These are phyloP conservation scores for Halcyon leucocephala DNA, from an alignment of 2,797 vertebrate species.

Conservation along the genomic window DNA sequence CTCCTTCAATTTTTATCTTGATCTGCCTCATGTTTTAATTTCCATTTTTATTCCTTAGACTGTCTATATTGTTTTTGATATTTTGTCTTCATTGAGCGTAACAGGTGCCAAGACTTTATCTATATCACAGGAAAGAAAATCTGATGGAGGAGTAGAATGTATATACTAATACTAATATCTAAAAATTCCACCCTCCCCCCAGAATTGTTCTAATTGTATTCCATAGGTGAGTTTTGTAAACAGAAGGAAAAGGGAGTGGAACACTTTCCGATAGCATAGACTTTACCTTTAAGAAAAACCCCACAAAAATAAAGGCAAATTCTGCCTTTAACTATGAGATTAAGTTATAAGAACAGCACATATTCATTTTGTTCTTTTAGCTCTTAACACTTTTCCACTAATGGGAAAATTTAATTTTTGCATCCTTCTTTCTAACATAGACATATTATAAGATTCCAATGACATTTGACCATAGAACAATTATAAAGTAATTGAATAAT, in stretches of 20 bases:
- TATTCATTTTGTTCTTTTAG: neutral
- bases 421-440: neutral
- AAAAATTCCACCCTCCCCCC: neutral
- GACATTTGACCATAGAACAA: neutral
- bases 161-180: neutral
- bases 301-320: neutral
- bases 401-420: neutral
- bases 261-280: neutral
- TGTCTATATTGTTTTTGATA: neutral
- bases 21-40: neutral
- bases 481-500: neutral
- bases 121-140: neutral
- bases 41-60: neutral
- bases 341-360: neutral
- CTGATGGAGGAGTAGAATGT: neutral
- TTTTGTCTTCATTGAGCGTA: neutral
- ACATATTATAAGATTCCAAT: neutral
- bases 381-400: neutral
- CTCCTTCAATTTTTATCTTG: neutral
- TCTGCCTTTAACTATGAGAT: neutral
- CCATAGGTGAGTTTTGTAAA: neutral
- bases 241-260: neutral
- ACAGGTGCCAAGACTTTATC: neutral
- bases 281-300: neutral
- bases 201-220: neutral